These are phyloP conservation scores for Formica aserva DNA, from an alignment of 2,888 invertebrate genomes.

Conservation along the genomic window DNA sequence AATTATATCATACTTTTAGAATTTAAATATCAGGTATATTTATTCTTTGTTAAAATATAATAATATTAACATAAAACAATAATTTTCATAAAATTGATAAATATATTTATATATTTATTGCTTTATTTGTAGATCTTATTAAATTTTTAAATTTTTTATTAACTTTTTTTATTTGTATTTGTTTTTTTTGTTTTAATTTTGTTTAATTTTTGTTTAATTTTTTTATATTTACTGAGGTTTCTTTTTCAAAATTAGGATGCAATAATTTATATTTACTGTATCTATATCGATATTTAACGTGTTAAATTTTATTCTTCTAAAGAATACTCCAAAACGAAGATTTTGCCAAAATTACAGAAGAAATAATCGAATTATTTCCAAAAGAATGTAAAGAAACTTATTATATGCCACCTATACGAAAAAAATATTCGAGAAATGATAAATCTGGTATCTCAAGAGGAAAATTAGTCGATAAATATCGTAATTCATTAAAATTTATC, in stretches of 20 bases:
- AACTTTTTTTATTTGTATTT: too few species aligned
- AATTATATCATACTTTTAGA: background rate
- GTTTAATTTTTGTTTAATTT: too few species aligned
- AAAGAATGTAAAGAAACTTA: constrained; percentile 3
- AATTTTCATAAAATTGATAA: too few species aligned
- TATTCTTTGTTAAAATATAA: background rate
- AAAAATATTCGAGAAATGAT: background rate
- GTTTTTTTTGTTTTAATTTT: too few species aligned
- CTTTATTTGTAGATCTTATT: too few species aligned
- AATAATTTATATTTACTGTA: background rate
- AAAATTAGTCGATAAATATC: background rate
- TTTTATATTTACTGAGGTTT: background rate
- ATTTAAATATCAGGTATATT: background rate
- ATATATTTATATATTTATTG: background rate
- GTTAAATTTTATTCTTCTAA: background rate
- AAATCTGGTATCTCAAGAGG: background rate
- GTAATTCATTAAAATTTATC: background rate
- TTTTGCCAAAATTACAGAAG: background rate
- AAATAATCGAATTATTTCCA: background rate
- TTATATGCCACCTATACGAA: background rate
- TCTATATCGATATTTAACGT: too few species aligned
- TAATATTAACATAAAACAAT: too few species aligned
- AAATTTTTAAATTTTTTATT: too few species aligned
- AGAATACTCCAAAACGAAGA: background rate
- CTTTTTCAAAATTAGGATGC: background rate